Evolutionary conservation across 2,113 vertebrate species (phyloP).

Genomic region (Crotalus viridis): DNA sequence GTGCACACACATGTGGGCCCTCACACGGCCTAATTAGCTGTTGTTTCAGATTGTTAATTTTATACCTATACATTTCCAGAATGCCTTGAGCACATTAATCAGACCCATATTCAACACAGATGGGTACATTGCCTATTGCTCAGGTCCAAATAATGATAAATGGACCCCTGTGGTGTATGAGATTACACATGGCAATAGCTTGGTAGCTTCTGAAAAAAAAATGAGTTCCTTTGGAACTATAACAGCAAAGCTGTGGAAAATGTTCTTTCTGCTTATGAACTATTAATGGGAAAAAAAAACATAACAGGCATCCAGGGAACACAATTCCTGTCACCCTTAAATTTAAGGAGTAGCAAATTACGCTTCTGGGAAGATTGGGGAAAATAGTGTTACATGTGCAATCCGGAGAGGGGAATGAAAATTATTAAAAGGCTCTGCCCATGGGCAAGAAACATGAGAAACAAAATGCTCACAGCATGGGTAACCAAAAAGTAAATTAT

Average conservation of each 20-base stretch:
- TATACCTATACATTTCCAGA: slow-evolving; percentile 19
- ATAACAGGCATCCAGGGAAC: not conserved
- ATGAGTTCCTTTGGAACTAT: not conserved
- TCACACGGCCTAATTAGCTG: slow-evolving; percentile 18
- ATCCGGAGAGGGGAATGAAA: slow-evolving; percentile 50
- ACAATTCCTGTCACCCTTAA: not conserved
- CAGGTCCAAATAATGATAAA: slow-evolving; percentile 2
- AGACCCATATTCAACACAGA: slow-evolving; percentile 13
- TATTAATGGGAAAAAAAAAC: slow-evolving; percentile 15
- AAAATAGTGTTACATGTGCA: slow-evolving; percentile 13
- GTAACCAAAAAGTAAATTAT: slow-evolving; percentile 47
- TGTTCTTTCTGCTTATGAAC: not conserved
- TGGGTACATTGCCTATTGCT: not conserved
- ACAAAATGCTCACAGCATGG: slow-evolving; percentile 32
- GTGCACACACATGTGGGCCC: rapidly evolving
- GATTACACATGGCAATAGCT: not conserved
- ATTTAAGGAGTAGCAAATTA: not conserved
- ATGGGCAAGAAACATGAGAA: slow-evolving; percentile 31
- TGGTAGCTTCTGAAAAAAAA: rapidly evolving
- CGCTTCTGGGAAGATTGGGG: slow-evolving; percentile 33
- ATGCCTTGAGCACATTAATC: slow-evolving; percentile 36
- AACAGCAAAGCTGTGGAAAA: not conserved
- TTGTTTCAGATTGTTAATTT: slow-evolving; percentile 6
- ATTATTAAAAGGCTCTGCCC: slow-evolving; percentile 37
- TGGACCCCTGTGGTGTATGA: slow-evolving; percentile 10